phyloP scores from a whole-genome alignment of 1,140 invertebrate genomes.

The Drosophila triauraria region DNA sequence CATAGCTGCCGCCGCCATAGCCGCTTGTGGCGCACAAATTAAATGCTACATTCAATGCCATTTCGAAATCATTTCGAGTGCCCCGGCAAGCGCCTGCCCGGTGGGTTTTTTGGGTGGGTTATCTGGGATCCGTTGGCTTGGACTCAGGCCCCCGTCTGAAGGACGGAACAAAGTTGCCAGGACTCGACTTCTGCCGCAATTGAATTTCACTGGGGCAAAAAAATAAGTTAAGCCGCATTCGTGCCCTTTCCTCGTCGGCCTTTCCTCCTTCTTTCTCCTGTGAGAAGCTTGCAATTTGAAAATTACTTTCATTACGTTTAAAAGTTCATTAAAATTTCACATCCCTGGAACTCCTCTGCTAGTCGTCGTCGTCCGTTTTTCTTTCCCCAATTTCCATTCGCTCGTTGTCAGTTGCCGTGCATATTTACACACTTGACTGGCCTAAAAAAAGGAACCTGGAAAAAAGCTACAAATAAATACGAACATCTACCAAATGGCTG shows the following conservation, averaged over 20 bases:
- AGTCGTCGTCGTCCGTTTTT: slow-evolving; percentile 8
- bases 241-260: slow-evolving; percentile 21
- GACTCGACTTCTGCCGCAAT: slow-evolving; percentile 72
- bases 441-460: slow-evolving; percentile 13
- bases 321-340: slow-evolving; percentile 75
- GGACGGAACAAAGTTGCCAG: slow-evolving; percentile 71
- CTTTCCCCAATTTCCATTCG: slow-evolving; percentile 18
- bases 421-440: slow-evolving; percentile 39
- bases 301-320: slow-evolving; percentile 78
- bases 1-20: slow-evolving; percentile 39
- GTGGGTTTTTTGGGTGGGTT: slow-evolving; percentile 12
- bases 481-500: slow-evolving; percentile 21
- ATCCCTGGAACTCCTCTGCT: slow-evolving; percentile 30
- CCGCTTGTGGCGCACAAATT: slow-evolving; percentile 72
- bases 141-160: slow-evolving; percentile 36
- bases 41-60: slow-evolving; percentile 83
- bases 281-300: slow-evolving; percentile 53
- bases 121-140: slow-evolving; percentile 8
- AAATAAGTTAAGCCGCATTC: slow-evolving; percentile 52
- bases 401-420: slow-evolving; percentile 23
- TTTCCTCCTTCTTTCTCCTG: not conserved
- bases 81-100: slow-evolving; percentile 21
- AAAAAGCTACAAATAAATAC: slow-evolving; percentile 25
- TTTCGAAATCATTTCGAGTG: slow-evolving; percentile 76
- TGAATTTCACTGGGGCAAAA: slow-evolving; percentile 63